A percentile compares a stretch with the other conserved stretches of the same genome.
Evolutionary conservation across 2,888 invertebrate genomes (phyloP).

Genomic region (Agriopis marginaria): DNA sequence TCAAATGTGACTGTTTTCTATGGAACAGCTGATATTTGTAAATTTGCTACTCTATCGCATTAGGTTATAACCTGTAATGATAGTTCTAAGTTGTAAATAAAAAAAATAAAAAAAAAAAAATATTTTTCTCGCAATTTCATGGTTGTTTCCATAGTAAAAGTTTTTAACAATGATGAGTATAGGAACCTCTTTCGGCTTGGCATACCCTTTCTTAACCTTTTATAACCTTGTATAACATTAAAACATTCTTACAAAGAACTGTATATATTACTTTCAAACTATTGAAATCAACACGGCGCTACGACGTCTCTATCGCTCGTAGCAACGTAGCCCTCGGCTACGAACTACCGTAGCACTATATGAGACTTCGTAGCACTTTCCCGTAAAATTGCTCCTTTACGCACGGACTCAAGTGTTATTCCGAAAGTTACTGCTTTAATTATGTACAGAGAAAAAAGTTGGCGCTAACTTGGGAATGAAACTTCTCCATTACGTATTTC

Average conservation of each 20-base stretch:
- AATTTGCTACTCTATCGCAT: too few relatives aligned
- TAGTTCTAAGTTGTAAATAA: too few relatives aligned
- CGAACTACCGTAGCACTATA: conserved; percentile 19
- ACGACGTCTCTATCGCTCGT: conserved; percentile 11
- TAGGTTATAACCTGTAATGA: too few relatives aligned
- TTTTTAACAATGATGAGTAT: too few relatives aligned
- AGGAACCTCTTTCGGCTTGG: too few relatives aligned
- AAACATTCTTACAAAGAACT: background rate
- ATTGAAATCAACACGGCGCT: background rate
- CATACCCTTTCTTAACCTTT: too few relatives aligned
- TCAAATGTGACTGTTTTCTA: too few relatives aligned
- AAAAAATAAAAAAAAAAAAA: too few relatives aligned
- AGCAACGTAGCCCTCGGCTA: conserved; percentile 24
- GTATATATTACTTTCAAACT: background rate
- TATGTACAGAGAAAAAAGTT: conserved; percentile 47
- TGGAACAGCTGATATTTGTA: too few relatives aligned
- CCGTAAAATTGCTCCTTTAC: conserved; percentile 20
- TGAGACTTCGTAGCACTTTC: conserved; percentile 18
- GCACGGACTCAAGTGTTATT: conserved; percentile 29
- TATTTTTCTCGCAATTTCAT: too few relatives aligned
- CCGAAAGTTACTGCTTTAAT: conserved; percentile 42
- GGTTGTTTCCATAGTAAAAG: too few relatives aligned
- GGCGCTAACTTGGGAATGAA: conserved; percentile 44
- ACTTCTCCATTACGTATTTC: conserved; percentile 47
- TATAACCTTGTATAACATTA: too few relatives aligned